phyloP scores from a whole-genome alignment of 2,113 vertebrate species.

The Chelonoidis abingdonii region DNA sequence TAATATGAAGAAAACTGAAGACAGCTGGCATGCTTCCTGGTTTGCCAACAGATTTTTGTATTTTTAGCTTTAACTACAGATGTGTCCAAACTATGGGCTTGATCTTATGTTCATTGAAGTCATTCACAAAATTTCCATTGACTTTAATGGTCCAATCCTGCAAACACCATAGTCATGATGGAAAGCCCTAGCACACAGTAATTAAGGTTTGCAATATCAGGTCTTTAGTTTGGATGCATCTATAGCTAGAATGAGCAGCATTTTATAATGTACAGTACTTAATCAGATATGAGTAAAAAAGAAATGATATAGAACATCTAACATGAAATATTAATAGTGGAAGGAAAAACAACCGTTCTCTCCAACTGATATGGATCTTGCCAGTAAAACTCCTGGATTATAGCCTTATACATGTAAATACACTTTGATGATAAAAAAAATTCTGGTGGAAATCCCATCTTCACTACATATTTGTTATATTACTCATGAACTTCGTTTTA shows the following conservation, averaged over 20 bases:
- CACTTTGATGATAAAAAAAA: neutral
- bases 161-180: neutral
- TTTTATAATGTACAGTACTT: neutral
- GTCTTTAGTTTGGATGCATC: neutral
- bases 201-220: neutral
- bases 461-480: neutral
- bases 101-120: neutral
- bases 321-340: neutral
- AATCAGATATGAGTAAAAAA: neutral
- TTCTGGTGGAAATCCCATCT: neutral
- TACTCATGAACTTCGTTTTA: neutral
- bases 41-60: neutral
- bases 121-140: neutral
- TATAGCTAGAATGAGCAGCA: neutral
- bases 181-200: rapidly evolving
- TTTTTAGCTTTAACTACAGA: neutral
- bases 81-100: neutral
- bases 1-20: neutral
- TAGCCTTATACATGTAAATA: neutral
- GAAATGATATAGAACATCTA: neutral
- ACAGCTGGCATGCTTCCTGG: neutral
- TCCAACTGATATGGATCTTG: neutral
- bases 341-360: neutral
- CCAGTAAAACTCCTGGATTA: neutral
- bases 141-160: neutral